These are phyloP conservation scores for Helogale parvula DNA, from an alignment of 2,113 vertebrate genomes.

Conservation along the genomic window DNA sequence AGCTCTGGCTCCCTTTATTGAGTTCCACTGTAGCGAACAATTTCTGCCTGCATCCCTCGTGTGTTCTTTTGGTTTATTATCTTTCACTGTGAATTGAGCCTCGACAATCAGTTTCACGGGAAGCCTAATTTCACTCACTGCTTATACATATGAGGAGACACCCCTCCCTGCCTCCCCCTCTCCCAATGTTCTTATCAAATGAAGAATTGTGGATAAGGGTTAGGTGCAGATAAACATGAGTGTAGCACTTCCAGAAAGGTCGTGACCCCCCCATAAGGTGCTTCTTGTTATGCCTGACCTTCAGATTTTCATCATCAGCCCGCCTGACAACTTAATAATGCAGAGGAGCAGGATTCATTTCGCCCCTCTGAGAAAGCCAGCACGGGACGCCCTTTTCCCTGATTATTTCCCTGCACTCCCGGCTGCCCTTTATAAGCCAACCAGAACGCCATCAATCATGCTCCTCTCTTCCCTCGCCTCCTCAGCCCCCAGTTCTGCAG, in stretches of 20 bases:
- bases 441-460: slow-evolving; percentile 99
- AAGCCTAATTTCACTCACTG: slow-evolving; percentile 88
- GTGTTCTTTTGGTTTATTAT: slow-evolving; percentile 89
- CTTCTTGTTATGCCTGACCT: slow-evolving; percentile 99
- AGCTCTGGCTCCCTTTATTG: slow-evolving; percentile 89
- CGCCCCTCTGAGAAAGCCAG: slow-evolving; percentile 91
- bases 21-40: slow-evolving; percentile 88
- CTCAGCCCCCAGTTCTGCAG: slow-evolving; percentile 86
- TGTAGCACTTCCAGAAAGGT: slow-evolving; percentile 97
- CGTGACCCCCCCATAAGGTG: slow-evolving; percentile 96
- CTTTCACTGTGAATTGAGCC: slow-evolving; percentile 86
- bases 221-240: slow-evolving; percentile 99
- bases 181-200: slow-evolving; percentile 96
- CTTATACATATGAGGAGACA: slow-evolving; percentile 86
- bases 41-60: slow-evolving; percentile 88
- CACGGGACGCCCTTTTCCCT: slow-evolving; percentile 94
- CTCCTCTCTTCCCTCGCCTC: slow-evolving; percentile 88
- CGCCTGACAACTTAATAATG: slow-evolving; percentile 97
- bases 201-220: slow-evolving; percentile 99
- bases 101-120: slow-evolving; percentile 86
- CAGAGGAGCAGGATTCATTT: slow-evolving; percentile 93
- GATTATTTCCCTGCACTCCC: slow-evolving; percentile 98
- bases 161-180: slow-evolving; percentile 68
- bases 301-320: slow-evolving; percentile 99
- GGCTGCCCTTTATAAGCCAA: slow-evolving; percentile 98